phyloP scores from a whole-genome alignment of 2,797 vertebrate genomes.

The Anomalospiza imberbis region DNA sequence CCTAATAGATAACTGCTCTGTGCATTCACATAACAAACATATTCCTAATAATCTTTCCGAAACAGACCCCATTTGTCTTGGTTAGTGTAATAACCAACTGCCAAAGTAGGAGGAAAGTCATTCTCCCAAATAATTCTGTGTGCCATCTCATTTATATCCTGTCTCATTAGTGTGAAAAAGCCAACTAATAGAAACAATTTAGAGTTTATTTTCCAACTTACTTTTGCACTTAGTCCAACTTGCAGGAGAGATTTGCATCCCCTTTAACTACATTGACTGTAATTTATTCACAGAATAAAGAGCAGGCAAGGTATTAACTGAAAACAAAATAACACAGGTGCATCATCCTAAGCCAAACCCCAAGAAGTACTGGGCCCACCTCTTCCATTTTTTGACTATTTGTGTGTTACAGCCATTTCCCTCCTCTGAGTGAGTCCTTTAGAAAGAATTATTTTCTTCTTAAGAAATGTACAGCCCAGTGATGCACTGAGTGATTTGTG shows the following conservation, averaged over 20 bases:
- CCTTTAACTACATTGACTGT: background rate
- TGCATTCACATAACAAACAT: background rate
- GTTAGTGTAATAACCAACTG: background rate
- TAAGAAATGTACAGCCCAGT: background rate
- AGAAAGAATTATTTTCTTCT: background rate
- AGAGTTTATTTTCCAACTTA: background rate
- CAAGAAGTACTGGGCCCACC: background rate
- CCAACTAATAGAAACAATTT: background rate
- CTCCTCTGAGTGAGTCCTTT: background rate
- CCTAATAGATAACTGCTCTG: background rate
- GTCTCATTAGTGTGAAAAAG: background rate
- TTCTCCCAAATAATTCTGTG: background rate
- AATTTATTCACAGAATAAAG: background rate
- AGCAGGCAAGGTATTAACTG: background rate
- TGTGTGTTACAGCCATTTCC: background rate
- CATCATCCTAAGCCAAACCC: background rate
- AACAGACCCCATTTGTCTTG: constrained; percentile 15
- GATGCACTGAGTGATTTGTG: background rate
- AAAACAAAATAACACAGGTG: background rate
- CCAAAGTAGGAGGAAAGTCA: background rate
- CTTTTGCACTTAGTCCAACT: background rate
- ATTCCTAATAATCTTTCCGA: background rate
- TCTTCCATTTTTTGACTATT: background rate
- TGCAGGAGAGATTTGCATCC: background rate
- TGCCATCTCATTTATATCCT: background rate